Evolutionary conservation across 2,888 invertebrate species (phyloP).

Genomic region (Andrena praecox): DNA sequence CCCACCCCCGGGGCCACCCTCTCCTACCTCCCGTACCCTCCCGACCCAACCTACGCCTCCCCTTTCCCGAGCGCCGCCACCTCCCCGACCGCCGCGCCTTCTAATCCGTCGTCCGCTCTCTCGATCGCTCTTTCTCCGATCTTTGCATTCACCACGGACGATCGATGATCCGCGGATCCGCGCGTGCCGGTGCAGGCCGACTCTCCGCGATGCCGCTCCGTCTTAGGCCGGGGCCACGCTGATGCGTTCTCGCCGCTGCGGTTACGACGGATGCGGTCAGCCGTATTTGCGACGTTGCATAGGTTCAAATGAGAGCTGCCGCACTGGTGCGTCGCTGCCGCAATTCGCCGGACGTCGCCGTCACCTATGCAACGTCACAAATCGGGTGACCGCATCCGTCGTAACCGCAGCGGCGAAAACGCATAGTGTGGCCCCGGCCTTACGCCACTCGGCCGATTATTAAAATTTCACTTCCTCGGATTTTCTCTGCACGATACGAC

Average conservation of each 20-base stretch:
- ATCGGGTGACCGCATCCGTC: too few species aligned
- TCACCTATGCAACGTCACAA: too few species aligned
- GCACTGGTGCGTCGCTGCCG: too few species aligned
- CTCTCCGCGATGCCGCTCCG: not conserved
- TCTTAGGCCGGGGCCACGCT: too few species aligned
- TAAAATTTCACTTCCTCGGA: not conserved
- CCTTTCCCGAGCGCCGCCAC: not conserved
- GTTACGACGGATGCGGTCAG: too few species aligned
- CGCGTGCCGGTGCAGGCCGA: not conserved
- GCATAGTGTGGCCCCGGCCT: too few species aligned
- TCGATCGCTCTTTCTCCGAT: not conserved
- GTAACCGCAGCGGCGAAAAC: too few species aligned
- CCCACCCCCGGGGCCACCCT: slow-evolving; percentile 22
- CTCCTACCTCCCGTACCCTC: not conserved
- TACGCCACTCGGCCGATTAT: too few species aligned
- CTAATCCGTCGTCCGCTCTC: slow-evolving; percentile 20
- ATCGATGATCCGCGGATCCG: slow-evolving; percentile 29
- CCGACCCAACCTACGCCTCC: not conserved
- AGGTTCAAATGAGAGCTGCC: too few species aligned
- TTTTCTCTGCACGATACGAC: not conserved
- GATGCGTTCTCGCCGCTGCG: too few species aligned
- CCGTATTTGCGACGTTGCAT: too few species aligned
- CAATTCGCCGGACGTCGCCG: too few species aligned
- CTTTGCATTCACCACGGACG: not conserved
- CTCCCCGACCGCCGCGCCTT: not conserved